phyloP scores from a whole-genome alignment of 2,888 invertebrate genomes.

The Platypus cylindrus region DNA sequence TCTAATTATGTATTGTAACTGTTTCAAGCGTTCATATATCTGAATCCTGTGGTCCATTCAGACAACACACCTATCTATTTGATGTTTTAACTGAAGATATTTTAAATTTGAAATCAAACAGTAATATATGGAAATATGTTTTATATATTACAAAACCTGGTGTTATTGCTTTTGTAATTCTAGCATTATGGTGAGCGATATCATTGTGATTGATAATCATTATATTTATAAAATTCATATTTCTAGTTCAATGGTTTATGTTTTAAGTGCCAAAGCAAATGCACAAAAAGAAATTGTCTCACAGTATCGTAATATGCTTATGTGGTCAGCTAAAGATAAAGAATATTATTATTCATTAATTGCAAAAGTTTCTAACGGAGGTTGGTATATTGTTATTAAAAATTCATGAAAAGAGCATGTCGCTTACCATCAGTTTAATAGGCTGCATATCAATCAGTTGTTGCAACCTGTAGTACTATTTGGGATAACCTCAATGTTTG shows the following conservation, averaged over 20 bases:
- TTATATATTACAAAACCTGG: slow-evolving; percentile 45
- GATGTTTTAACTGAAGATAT: slow-evolving; percentile 44
- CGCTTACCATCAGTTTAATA: no score
- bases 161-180: slow-evolving; percentile 44
- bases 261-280: slow-evolving; percentile 45
- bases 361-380: slow-evolving; percentile 45
- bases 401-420: background rate
- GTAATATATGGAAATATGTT: slow-evolving; percentile 36
- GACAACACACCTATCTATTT: slow-evolving; percentile 41
- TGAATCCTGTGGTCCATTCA: slow-evolving; percentile 51
- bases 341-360: slow-evolving; percentile 54
- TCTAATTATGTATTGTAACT: background rate
- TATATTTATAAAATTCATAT: slow-evolving; percentile 2
- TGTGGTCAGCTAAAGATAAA: slow-evolving; percentile 55
- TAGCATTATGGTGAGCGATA: slow-evolving; percentile 47
- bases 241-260: slow-evolving; percentile 49
- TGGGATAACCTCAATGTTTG: no score
- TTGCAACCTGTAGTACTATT: background rate
- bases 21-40: slow-evolving; percentile 39
- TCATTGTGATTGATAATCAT: background rate
- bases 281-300: slow-evolving; percentile 49
- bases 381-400: slow-evolving; percentile 26
- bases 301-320: slow-evolving; percentile 50
- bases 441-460: no score
- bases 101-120: slow-evolving; percentile 37